Conservation (phyloP, 1,140 invertebrate species). For the Telenomus remus region DNA sequence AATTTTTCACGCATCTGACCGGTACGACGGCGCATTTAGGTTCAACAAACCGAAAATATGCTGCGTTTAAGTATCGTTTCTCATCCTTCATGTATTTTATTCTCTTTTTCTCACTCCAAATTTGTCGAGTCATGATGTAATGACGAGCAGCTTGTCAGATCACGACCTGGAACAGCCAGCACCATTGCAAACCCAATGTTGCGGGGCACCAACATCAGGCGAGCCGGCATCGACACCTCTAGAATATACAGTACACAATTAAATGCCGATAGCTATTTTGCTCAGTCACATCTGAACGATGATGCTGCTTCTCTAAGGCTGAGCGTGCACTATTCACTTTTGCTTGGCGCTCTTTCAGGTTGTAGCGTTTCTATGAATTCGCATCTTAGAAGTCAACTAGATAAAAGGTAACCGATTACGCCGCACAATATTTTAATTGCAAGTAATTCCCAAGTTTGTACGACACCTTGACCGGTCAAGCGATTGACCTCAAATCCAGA, state of each 20-base stretch:
- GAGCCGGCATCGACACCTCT: slow-evolving; percentile 63
- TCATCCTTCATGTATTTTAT: slow-evolving; percentile 54
- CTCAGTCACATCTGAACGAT: slow-evolving; percentile 53
- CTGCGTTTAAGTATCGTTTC: slow-evolving; percentile 55
- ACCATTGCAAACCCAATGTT: slow-evolving; percentile 55
- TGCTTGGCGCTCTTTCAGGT: background rate
- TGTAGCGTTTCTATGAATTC: too few species aligned
- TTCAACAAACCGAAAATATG: slow-evolving; percentile 61
- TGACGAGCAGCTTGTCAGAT: slow-evolving; percentile 72
- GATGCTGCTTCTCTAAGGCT: slow-evolving; percentile 36
- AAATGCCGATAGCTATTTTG: slow-evolving; percentile 49
- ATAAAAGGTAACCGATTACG: too few species aligned
- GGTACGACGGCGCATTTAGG: slow-evolving; percentile 37
- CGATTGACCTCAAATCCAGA: slow-evolving; percentile 14
- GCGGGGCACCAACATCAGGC: background rate
- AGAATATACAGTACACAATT: slow-evolving; percentile 56
- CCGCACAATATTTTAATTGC: slow-evolving; percentile 15
- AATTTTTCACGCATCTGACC: slow-evolving; percentile 49
- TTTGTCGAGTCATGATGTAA: slow-evolving; percentile 73
- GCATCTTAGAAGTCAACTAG: too few species aligned
- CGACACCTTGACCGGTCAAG: background rate
- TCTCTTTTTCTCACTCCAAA: slow-evolving; percentile 55
- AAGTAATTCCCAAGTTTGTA: background rate
- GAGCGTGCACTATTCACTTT: slow-evolving; percentile 36
- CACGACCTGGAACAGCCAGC: slow-evolving; percentile 50